Base-by-base conservation (phyloP, 92 coral and sea anemone genomes). In the Umimayanthus kanabou region DNA sequence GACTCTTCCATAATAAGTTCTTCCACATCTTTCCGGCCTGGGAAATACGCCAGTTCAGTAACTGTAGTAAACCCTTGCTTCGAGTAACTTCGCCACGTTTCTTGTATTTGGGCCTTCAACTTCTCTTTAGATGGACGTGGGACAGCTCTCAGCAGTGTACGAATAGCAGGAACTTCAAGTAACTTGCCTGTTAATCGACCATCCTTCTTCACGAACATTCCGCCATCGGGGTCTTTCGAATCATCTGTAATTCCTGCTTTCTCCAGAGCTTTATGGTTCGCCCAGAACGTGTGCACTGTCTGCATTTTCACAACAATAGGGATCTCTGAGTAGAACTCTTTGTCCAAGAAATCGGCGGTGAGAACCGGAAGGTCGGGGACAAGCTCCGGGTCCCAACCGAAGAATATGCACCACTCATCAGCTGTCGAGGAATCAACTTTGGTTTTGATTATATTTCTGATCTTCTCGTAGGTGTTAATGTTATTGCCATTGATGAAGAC, bases 361-460 rank as follows among this genome's bases (percentile, higher is more conserved):
- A 88, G 66, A 26, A n/a, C 20, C 10, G 88, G 91, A 30, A 88
- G 73, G 25, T 81, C 70, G 7, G 58, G 81, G 11, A 88, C 53
- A 61, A 82, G 77, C 39, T 88, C 91, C 4, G 91, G 88, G 42
- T 88, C 91, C 91, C 91, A 88, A 49, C 91, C 91, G 18, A 81
- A 55, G 80, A 88, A 88, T 33, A 88, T 1, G 70, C 90, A 88
- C 90, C 90, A 80, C 22, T 80, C 43, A 15, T 76, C 81, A 40
- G n/a, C 26, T 40, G 33, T 22, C 49, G 91, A 43, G n/a, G 73
- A 39, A 9, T 40, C 83, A 16, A 80, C 80, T 26, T 77, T 86
- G 72, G 84, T 50, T 30, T 28, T 50, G 45, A 88, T 80, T 10
- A 58, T 43, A 9, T 49, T 55, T 73, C 58, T 61, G 39, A 90